Percentiles rank a stretch among this genome's conserved stretches.
Evolutionary conservation across 2,113 vertebrate species (phyloP).

Genomic region (Willisornis vidua): DNA sequence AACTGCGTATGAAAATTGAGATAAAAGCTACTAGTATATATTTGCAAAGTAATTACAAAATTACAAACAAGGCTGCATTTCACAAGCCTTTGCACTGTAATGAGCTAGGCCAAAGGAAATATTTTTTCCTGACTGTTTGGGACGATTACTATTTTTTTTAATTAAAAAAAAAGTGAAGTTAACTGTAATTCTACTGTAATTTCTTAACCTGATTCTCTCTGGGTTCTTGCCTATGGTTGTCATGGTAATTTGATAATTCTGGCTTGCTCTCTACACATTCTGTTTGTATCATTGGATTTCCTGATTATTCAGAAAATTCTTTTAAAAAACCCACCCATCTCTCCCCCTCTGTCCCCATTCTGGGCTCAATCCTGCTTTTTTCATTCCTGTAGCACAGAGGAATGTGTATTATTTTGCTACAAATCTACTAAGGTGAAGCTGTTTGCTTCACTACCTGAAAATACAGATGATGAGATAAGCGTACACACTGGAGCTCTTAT

Average conservation of each 20-base stretch:
- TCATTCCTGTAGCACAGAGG: conserved; percentile 19
- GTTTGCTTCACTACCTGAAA: conserved; percentile 61
- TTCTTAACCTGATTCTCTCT: conserved; percentile 75
- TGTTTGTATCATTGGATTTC: conserved; percentile 72
- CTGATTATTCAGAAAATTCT: conserved; percentile 73
- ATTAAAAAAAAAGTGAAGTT: neutral
- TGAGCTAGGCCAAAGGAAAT: conserved; percentile 7
- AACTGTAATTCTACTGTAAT: conserved; percentile 53
- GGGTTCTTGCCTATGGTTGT: conserved; percentile 74
- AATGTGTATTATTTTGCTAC: conserved; percentile 50
- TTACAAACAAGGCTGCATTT: neutral
- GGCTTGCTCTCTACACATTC: conserved; percentile 43
- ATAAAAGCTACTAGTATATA: neutral
- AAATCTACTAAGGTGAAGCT: conserved; percentile 46
- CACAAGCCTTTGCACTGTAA: neutral
- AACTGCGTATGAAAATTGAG: conserved; percentile 13
- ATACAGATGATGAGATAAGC: conserved; percentile 35
- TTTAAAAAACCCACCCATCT: conserved; percentile 41
- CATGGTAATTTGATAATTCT: conserved; percentile 75
- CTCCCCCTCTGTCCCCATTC: neutral
- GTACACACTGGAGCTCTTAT: neutral
- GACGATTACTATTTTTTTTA: neutral
- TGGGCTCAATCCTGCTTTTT: conserved; percentile 26
- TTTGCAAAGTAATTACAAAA: conserved; percentile 34
- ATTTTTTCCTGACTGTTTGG: conserved; percentile 36